Evolutionary conservation across 2,113 vertebrate species (phyloP).

Genomic region (Cichladusa arquata): DNA sequence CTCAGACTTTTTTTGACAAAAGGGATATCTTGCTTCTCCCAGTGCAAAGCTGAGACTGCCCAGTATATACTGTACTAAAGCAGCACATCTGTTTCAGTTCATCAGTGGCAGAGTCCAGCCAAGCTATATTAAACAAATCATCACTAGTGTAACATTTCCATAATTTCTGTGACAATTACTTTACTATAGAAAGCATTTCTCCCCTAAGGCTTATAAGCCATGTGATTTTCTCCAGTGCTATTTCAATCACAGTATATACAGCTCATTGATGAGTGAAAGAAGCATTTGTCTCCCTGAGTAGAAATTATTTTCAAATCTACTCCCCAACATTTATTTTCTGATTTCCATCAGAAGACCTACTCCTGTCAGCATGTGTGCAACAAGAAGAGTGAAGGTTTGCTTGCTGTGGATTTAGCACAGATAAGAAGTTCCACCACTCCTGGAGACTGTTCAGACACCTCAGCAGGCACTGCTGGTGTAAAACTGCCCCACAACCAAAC

Average conservation of each 20-base stretch:
- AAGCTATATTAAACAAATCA: constrained; percentile 64
- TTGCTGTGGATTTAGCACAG: background rate
- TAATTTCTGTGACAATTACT: constrained; percentile 66
- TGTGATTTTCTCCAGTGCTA: constrained; percentile 56
- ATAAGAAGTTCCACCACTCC: background rate
- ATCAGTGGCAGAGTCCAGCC: constrained; percentile 35
- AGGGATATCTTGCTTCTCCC: background rate
- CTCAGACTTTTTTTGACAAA: background rate
- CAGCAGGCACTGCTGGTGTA: background rate
- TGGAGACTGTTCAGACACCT: background rate
- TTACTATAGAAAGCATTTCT: constrained; percentile 49
- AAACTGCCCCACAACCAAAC: background rate
- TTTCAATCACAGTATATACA: constrained; percentile 25
- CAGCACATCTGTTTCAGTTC: constrained; percentile 60
- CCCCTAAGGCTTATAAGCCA: constrained; percentile 55
- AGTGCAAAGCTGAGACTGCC: background rate
- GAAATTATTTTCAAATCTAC: constrained; percentile 22
- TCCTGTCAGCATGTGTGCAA: background rate
- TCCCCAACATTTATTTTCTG: background rate
- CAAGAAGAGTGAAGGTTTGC: background rate
- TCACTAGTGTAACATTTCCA: constrained; percentile 58
- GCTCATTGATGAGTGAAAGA: constrained; percentile 48
- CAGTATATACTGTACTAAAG: background rate
- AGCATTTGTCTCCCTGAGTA: constrained; percentile 31
- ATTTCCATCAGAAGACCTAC: constrained; percentile 26